Evolutionary conservation across 1,140 invertebrate genomes (phyloP).

Genomic region (Caerostris darwini): DNA sequence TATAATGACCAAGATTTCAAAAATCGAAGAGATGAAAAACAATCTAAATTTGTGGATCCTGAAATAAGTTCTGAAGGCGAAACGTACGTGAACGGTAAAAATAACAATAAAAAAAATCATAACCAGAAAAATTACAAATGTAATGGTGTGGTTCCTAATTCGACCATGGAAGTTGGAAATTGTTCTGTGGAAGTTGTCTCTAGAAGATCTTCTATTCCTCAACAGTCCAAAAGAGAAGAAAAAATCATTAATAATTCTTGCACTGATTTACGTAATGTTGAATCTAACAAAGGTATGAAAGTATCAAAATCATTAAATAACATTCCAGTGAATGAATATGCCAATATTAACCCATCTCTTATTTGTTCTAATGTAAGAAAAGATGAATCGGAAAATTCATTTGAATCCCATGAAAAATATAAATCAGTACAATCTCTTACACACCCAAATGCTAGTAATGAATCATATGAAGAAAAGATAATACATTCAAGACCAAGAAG

Average conservation of each 20-base stretch:
- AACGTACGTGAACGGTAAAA: not conserved
- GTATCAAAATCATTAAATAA: not conserved
- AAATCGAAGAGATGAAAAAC: too few species aligned
- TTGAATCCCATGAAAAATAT: not conserved
- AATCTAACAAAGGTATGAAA: not conserved
- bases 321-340: slow-evolving; percentile 47
- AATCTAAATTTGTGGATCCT: not conserved
- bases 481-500: not conserved
- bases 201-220: not conserved
- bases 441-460: not conserved
- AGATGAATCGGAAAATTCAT: not conserved
- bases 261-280: not conserved
- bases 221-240: not conserved
- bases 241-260: slow-evolving; percentile 21
- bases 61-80: not conserved
- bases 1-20: not conserved
- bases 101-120: not conserved
- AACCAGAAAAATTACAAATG: slow-evolving; percentile 57
- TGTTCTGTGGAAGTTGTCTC: not conserved
- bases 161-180: not conserved
- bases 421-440: not conserved
- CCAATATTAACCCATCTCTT: not conserved
- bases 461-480: not conserved
- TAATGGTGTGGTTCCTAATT: slow-evolving; percentile 65
- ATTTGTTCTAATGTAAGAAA: not conserved